Conservation (phyloP, 2,113 vertebrate genomes). For the Poeciliopsis turrubarensis region DNA sequence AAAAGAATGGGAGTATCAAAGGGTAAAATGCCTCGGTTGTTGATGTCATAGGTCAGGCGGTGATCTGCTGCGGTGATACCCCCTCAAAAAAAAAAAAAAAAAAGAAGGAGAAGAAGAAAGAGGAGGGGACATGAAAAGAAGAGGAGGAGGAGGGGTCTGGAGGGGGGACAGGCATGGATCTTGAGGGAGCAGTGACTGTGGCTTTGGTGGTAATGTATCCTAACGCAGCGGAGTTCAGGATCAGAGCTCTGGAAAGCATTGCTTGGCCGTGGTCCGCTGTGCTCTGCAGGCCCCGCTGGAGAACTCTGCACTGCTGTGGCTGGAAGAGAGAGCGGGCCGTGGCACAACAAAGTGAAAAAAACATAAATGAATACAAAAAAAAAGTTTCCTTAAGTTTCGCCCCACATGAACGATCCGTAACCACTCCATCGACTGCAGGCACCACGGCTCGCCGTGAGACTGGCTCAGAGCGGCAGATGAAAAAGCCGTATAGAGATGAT, state of each 20-base stretch:
- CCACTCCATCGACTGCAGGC: not conserved
- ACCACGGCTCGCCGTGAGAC: conserved; percentile 20
- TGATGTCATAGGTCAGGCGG: conserved; percentile 15
- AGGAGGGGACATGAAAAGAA: conserved; percentile 9
- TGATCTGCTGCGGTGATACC: conserved; percentile 14
- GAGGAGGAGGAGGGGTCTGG: conserved; percentile 8
- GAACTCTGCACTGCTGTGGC: conserved; percentile 33
- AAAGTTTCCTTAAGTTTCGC: conserved; percentile 6
- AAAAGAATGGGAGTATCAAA: conserved; percentile 30
- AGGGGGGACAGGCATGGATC: conserved; percentile 15
- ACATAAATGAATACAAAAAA: not conserved
- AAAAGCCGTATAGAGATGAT: not conserved
- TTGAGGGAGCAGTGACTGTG: conserved; percentile 43
- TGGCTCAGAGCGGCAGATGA: not conserved
- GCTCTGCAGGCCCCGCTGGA: conserved; percentile 73
- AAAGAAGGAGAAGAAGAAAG: conserved; percentile 9
- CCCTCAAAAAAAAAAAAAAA: not conserved
- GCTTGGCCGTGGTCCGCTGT: conserved; percentile 64
- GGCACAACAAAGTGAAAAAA: not conserved
- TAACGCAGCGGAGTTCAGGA: conserved; percentile 48
- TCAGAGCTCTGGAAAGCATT: conserved; percentile 40
- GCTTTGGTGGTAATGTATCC: conserved; percentile 42
- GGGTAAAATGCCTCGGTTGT: not conserved
- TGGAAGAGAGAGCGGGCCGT: conserved; percentile 25
- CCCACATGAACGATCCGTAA: conserved; percentile 23